Evolutionary conservation across 2,113 vertebrate species (phyloP).

Genomic region (Eurystomus gularis): DNA sequence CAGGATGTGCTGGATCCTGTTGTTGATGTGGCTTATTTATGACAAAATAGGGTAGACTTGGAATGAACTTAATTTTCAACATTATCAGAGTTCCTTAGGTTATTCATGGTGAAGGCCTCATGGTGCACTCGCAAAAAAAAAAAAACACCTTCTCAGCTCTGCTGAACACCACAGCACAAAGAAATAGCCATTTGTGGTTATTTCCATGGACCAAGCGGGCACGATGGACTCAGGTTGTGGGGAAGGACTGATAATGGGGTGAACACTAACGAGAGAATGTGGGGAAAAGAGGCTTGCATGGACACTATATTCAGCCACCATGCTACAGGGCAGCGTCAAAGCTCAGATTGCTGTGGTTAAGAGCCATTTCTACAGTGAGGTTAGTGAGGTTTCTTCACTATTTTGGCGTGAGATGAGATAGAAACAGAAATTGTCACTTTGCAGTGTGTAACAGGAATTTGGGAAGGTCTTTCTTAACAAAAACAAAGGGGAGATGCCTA

Average conservation of each 20-base stretch:
- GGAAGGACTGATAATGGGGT: background rate
- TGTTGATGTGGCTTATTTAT: background rate
- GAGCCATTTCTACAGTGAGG: background rate
- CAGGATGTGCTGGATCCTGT: rapidly evolving
- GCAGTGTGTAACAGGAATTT: background rate
- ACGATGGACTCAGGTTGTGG: background rate
- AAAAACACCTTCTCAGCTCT: rapidly evolving
- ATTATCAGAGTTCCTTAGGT: background rate
- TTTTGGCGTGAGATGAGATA: background rate
- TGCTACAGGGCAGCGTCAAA: rapidly evolving
- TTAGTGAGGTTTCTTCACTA: background rate
- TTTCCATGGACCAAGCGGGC: background rate
- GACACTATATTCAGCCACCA: background rate
- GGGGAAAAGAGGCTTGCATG: background rate
- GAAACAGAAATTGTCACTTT: background rate
- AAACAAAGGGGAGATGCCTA: background rate
- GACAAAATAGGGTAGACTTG: background rate
- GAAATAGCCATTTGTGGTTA: background rate
- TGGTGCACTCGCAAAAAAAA: background rate
- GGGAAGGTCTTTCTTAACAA: background rate
- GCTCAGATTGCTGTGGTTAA: background rate
- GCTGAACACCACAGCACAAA: background rate
- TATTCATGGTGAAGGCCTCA: rapidly evolving
- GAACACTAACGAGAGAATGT: background rate
- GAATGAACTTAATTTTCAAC: background rate